Evolutionary conservation across 2,113 vertebrate genomes (phyloP).

Genomic region (Mesitornis unicolor): DNA sequence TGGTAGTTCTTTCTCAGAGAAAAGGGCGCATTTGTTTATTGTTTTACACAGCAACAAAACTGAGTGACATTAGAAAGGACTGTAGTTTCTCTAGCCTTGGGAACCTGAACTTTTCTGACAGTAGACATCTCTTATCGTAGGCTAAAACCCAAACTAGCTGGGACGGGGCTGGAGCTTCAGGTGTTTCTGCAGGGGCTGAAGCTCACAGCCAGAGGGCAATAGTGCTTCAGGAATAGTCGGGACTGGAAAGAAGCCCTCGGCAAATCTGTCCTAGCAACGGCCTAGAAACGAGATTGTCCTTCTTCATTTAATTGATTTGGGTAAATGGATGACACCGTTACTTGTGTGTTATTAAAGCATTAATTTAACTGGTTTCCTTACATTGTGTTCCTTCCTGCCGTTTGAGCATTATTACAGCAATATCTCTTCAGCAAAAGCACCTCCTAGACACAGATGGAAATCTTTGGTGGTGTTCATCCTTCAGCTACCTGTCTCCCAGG

Average conservation of each 20-base stretch:
- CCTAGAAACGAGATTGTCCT: slow-evolving; percentile 16
- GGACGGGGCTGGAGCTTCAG: accelerated
- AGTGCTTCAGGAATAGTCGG: slow-evolving; percentile 3
- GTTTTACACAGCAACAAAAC: not conserved
- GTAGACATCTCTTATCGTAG: not conserved
- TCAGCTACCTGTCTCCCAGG: not conserved
- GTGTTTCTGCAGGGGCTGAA: not conserved
- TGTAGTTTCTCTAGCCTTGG: not conserved
- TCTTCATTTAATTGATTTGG: slow-evolving; percentile 47
- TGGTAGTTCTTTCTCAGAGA: not conserved
- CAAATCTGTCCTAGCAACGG: slow-evolving; percentile 29
- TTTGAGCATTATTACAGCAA: not conserved
- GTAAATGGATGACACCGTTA: slow-evolving; percentile 43
- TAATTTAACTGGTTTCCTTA: slow-evolving; percentile 26
- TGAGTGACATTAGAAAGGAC: not conserved
- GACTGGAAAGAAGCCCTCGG: not conserved
- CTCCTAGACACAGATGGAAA: not conserved
- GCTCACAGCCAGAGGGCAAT: slow-evolving; percentile 62
- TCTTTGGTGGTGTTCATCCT: not conserved
- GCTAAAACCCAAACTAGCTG: too few relatives aligned
- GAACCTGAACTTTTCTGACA: not conserved
- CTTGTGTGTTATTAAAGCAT: slow-evolving; percentile 63
- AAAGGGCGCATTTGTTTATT: not conserved
- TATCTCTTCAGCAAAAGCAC: not conserved
- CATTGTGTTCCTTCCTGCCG: not conserved